phyloP scores from a whole-genome alignment of 2,888 invertebrate species.

The Chrysomela aeneicollis region DNA sequence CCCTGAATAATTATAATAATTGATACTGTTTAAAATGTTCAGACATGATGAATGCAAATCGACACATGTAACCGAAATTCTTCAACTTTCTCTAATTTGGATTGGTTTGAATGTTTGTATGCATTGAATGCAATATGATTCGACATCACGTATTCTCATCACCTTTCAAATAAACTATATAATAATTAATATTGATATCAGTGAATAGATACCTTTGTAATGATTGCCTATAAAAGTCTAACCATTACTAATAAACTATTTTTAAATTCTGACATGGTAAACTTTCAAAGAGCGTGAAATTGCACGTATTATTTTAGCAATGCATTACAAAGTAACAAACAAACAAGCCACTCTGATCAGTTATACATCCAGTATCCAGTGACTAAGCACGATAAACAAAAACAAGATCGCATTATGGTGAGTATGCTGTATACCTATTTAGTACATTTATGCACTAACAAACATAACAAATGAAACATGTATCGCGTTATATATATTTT shows the following conservation, averaged over 20 bases:
- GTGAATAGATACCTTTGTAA: not conserved
- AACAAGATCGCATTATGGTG: not conserved
- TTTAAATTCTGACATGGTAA: slow-evolving; percentile 39
- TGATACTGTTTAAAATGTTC: not conserved
- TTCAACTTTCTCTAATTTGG: not conserved
- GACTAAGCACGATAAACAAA: not conserved
- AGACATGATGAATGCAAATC: not conserved
- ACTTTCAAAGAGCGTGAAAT: slow-evolving; percentile 32
- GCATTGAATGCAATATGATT: not conserved
- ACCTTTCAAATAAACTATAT: not conserved
- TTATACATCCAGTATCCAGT: not conserved
- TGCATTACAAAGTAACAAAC: slow-evolving; percentile 24
- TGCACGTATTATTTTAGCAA: slow-evolving; percentile 31
- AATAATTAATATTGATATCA: slow-evolving; percentile 21
- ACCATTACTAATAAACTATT: slow-evolving; percentile 37
- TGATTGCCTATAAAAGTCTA: slow-evolving; percentile 27
- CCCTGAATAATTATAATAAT: too few relatives aligned
- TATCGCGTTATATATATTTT: too few relatives aligned
- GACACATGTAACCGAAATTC: not conserved
- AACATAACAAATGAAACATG: too few relatives aligned
- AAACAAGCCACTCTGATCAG: slow-evolving; percentile 6
- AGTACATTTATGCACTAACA: not conserved
- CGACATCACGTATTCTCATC: not conserved
- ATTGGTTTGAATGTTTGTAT: not conserved
- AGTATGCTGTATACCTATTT: not conserved